Evolutionary conservation across 2,113 vertebrate genomes (phyloP).

Genomic region (cat (Felis catus)): F.catus_Fca126_mat1.0 CM031418.1:135847501-135848000

Average conservation of each 20-base stretch:
- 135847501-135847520: background rate
- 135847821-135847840: background rate
- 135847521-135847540: background rate
- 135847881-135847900: slow-evolving; percentile 82
- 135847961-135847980: slow-evolving; percentile 86
- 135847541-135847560: background rate
- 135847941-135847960: slow-evolving; percentile 74
- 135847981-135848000: slow-evolving; percentile 80
- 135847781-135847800: slow-evolving; percentile 15
- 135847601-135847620: background rate
- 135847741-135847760: background rate
- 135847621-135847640: background rate
- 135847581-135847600: background rate
- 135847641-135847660: background rate
- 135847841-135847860: slow-evolving; percentile 58
- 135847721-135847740: background rate
- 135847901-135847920: slow-evolving; percentile 86
- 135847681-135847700: background rate
- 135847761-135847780: background rate
- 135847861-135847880: slow-evolving; percentile 79
- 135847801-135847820: slow-evolving; percentile 15
- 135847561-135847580: background rate
- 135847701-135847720: background rate
- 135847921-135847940: slow-evolving; percentile 83
- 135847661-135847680: rapidly evolving